These are phyloP conservation scores for Dipodomys ordii DNA, from an alignment of 2,113 vertebrate species.

Conservation along the genomic window DNA sequence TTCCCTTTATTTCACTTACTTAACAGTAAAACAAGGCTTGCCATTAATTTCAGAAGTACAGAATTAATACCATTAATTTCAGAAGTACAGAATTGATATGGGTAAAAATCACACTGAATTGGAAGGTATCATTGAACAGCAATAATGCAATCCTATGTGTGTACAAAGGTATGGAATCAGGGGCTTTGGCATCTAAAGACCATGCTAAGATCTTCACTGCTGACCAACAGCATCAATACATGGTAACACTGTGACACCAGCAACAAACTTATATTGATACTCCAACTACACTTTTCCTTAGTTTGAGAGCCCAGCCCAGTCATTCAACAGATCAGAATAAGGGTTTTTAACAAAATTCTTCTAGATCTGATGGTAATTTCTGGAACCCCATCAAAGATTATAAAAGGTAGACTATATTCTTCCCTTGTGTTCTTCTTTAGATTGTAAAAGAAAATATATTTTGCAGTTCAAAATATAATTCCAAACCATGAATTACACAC, in stretches of 20 bases:
- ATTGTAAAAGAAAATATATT: constrained; percentile 47
- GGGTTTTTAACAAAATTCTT: constrained; percentile 24
- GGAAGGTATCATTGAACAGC: constrained; percentile 88
- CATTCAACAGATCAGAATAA: constrained; percentile 21
- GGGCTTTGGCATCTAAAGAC: not conserved
- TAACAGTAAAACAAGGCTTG: not conserved
- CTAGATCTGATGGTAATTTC: constrained; percentile 21
- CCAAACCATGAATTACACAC: constrained; percentile 80
- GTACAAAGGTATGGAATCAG: constrained; percentile 72
- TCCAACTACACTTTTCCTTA: not conserved
- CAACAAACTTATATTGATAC: not conserved
- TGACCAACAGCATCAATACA: not conserved
- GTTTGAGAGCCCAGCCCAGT: not conserved
- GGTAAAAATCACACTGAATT: not conserved
- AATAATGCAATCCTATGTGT: constrained; percentile 85
- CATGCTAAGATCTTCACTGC: not conserved
- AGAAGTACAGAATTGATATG: not conserved
- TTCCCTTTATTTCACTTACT: not conserved
- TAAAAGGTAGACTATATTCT: not conserved
- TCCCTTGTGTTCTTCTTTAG: not conserved
- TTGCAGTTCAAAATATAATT: constrained; percentile 9
- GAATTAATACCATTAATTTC: no score
- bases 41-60: no score
- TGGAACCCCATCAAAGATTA: not conserved
- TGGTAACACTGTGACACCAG: not conserved